Conservation (phyloP, 2,113 vertebrate species). For the Ia io region DNA sequence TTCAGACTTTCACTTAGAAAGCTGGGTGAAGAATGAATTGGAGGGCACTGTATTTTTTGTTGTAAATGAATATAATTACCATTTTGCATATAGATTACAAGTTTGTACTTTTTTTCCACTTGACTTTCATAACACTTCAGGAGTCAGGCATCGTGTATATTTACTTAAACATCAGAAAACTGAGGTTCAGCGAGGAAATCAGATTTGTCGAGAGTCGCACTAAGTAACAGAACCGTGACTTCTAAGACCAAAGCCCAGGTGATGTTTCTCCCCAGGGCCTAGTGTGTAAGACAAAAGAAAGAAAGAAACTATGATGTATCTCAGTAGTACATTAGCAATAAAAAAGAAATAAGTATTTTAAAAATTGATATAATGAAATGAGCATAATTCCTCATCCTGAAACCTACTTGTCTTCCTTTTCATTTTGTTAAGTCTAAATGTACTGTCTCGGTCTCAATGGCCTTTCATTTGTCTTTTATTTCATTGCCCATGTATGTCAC, state of each 20-base stretch:
- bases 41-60: background rate
- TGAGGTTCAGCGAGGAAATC: background rate
- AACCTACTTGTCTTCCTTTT: background rate
- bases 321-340: background rate
- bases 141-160: background rate
- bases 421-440: background rate
- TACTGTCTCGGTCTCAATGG: background rate
- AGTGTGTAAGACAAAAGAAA: background rate
- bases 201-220: background rate
- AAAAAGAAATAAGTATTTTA: background rate
- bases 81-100: background rate
- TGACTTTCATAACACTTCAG: background rate
- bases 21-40: background rate
- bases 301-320: background rate
- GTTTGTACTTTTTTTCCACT: background rate
- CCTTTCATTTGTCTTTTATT: slow-evolving; percentile 25
- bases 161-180: background rate
- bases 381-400: background rate
- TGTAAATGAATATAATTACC: background rate
- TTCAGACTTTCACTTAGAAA: background rate
- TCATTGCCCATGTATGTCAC: background rate
- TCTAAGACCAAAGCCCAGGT: background rate
- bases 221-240: background rate
- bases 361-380: background rate
- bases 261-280: background rate